Evolutionary conservation across 1,140 invertebrate genomes (phyloP), one percentile per base, ranked within the genome.

Genomic region (Megalonaias nervosa): DNA sequence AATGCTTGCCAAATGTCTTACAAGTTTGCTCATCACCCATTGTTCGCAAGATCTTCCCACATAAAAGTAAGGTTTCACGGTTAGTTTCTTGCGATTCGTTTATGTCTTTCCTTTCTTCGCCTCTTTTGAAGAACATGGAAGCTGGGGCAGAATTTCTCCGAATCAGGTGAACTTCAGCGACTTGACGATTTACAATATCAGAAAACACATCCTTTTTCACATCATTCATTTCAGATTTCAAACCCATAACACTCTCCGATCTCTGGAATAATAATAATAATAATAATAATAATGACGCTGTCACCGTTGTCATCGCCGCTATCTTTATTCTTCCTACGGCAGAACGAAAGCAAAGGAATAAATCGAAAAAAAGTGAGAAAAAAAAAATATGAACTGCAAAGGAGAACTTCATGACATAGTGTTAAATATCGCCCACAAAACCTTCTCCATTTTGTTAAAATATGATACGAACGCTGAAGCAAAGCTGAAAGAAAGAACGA

Each of bases 21-120:
- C 64, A 77, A 15, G 38, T 67, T 23, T 55, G 16, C 26, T 77
- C 75, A 58, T 77, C 75, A 15, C 75, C 75, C 56, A 77, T 77
- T 14, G 68, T 19, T 61, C 75, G 67, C 31, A 77, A 58, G n/a
- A 77, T 77, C 6, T 65, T 62, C 17, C 75, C 75, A 67, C 75
- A 77, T 21, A 77, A 48, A 19, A 67, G 11, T 56, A 17, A 71
- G 48, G 56, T 58, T 19, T 64, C 16, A 15, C 73, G 67, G 15
- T 67, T 58, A 23, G 16, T 55, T 48, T 60, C 26, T 13, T 19
- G 11, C 1, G 23, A 17, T n/a, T 67, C 57, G 31, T 67, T 59
- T 48, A 13, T 16, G 19, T 56, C 31, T 48, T 5, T 55, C 48
- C 16, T n/a, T 13, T 67, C 58, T 9, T 56, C 64, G 59, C 17